phyloP scores from a whole-genome alignment of 2,888 invertebrate genomes.

The Scaptomyza parva region DNA sequence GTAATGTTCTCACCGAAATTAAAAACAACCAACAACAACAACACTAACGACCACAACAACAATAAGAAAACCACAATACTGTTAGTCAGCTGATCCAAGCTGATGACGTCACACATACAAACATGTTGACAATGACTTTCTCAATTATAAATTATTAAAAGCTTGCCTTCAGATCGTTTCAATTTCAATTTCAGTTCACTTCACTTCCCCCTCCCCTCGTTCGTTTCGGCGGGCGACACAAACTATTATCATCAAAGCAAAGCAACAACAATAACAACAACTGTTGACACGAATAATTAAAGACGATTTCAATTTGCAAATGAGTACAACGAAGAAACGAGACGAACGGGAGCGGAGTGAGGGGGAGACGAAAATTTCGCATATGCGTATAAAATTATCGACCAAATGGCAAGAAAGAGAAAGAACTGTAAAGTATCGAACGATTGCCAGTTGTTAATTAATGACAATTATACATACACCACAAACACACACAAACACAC shows the following conservation, averaged over 20 bases:
- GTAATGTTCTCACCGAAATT: slow-evolving; percentile 28
- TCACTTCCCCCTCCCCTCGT: neutral
- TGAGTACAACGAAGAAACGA: neutral
- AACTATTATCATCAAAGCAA: slow-evolving; percentile 26
- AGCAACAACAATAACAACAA: too few relatives aligned
- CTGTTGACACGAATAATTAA: slow-evolving; percentile 63
- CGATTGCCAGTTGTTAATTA: slow-evolving; percentile 72
- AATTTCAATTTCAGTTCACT: slow-evolving; percentile 32
- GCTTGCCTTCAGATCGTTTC: slow-evolving; percentile 21
- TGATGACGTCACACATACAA: slow-evolving; percentile 58
- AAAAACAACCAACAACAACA: slow-evolving; percentile 1
- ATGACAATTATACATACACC: slow-evolving; percentile 54
- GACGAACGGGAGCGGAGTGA: neutral
- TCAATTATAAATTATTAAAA: slow-evolving; percentile 32
- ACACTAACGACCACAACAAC: slow-evolving; percentile 7
- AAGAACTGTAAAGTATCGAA: slow-evolving; percentile 58
- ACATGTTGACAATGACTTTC: slow-evolving; percentile 52
- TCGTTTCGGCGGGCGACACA: neutral
- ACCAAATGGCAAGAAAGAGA: slow-evolving; percentile 2
- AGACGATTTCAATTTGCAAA: slow-evolving; percentile 55
- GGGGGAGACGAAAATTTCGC: slow-evolving; percentile 57
- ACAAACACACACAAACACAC: neutral
- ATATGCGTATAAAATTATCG: slow-evolving; percentile 66
- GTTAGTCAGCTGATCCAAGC: slow-evolving; percentile 42
- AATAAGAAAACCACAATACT: slow-evolving; percentile 5